Base-by-base conservation (phyloP, 2,888 invertebrate genomes). In the Monopis laevigella region DNA sequence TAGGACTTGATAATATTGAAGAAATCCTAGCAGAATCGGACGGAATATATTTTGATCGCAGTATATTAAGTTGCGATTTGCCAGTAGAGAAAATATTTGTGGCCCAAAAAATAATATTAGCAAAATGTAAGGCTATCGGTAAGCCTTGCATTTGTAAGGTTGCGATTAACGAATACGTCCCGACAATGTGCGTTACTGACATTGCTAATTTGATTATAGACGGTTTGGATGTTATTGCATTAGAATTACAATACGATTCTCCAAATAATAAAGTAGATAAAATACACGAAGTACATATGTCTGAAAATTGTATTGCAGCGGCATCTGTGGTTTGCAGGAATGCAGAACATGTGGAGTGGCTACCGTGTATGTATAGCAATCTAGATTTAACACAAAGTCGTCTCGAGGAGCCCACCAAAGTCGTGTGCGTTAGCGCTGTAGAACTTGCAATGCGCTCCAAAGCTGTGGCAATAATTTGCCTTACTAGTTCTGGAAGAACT, bases 171-270 rank as follows among this genome's bases (percentile, higher is more conserved):
- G 95, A 87, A 86, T 50, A 88, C 84, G 69, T 93, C 86, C 70
- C 92, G 84, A 53, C 82, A 84, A 46, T 90, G 87, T 49, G 93
- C 88, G 41, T 86, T 85, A 67, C 90, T 13, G 95, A 96, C 62
- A 92, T 96, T n/a, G 95, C 94, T 14, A 96, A 96, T 67, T 88
- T 94, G 8, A 87, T 97, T 29, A 74, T 95, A 14, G 96, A 96
- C 67, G 96, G 96, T 3, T 90, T 88, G 28, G 96, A 96, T 65
- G 93, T 93, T 53, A 86, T 96, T 40, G 84, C 85, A 68, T 87
- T 96, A 84, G 82, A 96, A 59, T 86, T 78, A 17, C 64, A 74
- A 48, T 78, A 73, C 46, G 69, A 75, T 53, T 72, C 74, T 7
- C 77, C 77, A 0, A 48, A 75, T 26, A 67, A 62, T 40, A 78